phyloP scores from a whole-genome alignment of 2,888 invertebrate species.

The Cinara cedri region DNA sequence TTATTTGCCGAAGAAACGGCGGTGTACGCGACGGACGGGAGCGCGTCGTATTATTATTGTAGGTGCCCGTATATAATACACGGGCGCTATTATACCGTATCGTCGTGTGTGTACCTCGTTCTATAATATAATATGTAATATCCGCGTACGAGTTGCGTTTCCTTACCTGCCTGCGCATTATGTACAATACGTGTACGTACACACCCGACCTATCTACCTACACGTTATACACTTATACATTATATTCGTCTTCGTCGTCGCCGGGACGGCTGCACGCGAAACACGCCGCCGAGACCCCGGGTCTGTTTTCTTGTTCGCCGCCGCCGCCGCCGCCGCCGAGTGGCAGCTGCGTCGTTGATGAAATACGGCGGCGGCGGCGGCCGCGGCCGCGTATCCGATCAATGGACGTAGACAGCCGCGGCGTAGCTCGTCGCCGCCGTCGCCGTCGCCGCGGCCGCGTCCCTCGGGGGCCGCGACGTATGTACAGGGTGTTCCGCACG shows the following conservation, averaged over 20 bases:
- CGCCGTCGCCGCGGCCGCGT: background rate
- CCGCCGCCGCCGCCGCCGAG: background rate
- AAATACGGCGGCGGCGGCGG: constrained; percentile 23
- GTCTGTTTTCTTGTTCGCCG: background rate
- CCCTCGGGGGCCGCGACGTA: background rate
- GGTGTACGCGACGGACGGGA: background rate
- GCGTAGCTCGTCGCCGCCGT: constrained; percentile 2
- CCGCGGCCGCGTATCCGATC: constrained; percentile 31
- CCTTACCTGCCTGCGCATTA: too few relatives aligned
- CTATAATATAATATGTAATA: background rate
- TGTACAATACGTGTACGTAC: background rate
- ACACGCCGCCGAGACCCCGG: background rate
- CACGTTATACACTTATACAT: background rate
- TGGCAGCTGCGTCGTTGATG: constrained; percentile 40
- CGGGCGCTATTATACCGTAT: background rate
- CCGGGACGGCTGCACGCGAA: constrained; percentile 35
- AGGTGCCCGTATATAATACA: constrained; percentile 16
- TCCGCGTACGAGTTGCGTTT: too few relatives aligned
- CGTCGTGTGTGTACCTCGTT: background rate
- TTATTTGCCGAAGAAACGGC: constrained; percentile 43
- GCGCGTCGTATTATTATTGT: too few relatives aligned
- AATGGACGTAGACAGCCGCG: constrained; percentile 17
- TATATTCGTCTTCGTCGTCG: constrained; percentile 2
- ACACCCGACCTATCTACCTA: background rate
- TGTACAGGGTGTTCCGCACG: too few relatives aligned